Conservation (phyloP, 2,888 invertebrate genomes). For the Acleris emargana region DNA sequence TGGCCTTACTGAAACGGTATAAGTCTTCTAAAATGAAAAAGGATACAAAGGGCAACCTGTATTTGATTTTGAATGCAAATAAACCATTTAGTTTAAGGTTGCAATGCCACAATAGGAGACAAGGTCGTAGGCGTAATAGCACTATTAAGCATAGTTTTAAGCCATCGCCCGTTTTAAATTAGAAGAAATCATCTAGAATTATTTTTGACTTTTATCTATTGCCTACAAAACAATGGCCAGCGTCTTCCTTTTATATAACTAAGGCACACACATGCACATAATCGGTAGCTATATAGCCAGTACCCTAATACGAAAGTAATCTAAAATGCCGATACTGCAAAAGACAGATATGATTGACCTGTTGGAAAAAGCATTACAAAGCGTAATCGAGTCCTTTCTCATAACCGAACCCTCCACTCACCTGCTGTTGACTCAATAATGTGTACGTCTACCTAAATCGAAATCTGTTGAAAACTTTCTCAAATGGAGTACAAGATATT, state of each 20-base stretch:
- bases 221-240: too few species aligned
- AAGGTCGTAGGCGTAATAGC: too few species aligned
- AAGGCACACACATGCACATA: neutral
- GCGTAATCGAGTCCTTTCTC: constrained; percentile 11
- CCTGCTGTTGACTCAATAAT: constrained; percentile 21
- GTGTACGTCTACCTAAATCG: constrained; percentile 31
- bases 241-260: neutral
- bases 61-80: too few species aligned
- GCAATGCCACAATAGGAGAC: too few species aligned
- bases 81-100: too few species aligned
- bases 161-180: too few species aligned
- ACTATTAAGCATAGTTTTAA: too few species aligned
- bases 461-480: constrained; percentile 32
- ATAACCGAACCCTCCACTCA: constrained; percentile 1
- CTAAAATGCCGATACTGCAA: neutral
- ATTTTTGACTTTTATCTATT: too few species aligned
- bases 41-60: too few species aligned
- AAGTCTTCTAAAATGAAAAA: too few species aligned
- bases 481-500: constrained; percentile 13
- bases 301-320: neutral
- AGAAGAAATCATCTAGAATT: too few species aligned
- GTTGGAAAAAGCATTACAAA: constrained; percentile 1
- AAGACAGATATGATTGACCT: constrained; percentile 13
- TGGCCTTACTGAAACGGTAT: too few species aligned
- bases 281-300: neutral